Percentiles rank a stretch among this genome's conserved stretches.
Evolutionary conservation across 2,797 vertebrate species (phyloP).

Genomic region (Chiloscyllium punctatum): DNA sequence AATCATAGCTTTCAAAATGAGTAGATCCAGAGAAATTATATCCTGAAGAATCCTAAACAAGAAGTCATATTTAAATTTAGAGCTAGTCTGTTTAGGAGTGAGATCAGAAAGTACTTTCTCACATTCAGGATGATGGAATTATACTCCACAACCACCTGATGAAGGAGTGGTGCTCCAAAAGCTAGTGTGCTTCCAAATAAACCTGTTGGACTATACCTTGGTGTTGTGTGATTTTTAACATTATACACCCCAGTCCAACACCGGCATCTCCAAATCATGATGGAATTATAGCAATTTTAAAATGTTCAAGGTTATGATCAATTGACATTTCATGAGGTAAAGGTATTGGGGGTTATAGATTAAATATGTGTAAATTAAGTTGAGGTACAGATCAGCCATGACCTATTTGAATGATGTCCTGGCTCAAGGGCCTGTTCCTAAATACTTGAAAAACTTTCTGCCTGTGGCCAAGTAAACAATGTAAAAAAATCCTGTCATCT

Average conservation of each 20-base stretch:
- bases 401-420: not conserved
- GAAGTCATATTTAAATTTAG: not conserved
- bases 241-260: too few species aligned
- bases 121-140: not conserved
- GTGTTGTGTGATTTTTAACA: too few species aligned
- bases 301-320: not conserved
- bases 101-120: not conserved
- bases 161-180: too few species aligned
- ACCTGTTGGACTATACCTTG: too few species aligned
- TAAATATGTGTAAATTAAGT: not conserved
- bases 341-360: not conserved
- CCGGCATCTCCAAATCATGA: too few species aligned
- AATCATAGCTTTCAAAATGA: not conserved
- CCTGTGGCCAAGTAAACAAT: not conserved
- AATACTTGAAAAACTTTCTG: not conserved
- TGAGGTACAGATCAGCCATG: not conserved
- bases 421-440: not conserved
- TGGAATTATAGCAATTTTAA: too few species aligned
- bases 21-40: not conserved
- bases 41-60: not conserved
- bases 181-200: too few species aligned
- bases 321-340: not conserved
- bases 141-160: too few species aligned
- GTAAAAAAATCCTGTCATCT: not conserved
- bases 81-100: not conserved